Evolutionary conservation across 2,888 invertebrate species (phyloP).

Genomic region (Dione juno): DNA sequence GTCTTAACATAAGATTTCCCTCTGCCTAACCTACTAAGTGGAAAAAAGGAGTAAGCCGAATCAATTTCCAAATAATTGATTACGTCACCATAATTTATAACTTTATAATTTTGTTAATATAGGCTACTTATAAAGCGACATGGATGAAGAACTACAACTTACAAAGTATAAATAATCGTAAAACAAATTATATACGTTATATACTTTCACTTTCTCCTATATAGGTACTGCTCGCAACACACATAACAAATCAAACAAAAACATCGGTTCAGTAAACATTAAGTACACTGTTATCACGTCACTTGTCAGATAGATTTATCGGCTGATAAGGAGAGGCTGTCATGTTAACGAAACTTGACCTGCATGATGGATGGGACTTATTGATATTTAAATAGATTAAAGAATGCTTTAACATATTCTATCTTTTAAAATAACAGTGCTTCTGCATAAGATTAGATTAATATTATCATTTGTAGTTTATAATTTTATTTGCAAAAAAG

Average conservation of each 20-base stretch:
- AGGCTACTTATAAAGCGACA: neutral
- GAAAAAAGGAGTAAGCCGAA: too few species aligned
- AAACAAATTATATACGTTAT: neutral
- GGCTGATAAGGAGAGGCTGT: constrained; percentile 29
- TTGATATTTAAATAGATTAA: constrained; percentile 7
- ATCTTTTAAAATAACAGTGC: neutral
- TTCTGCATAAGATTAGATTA: too few species aligned
- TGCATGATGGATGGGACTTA: constrained; percentile 17
- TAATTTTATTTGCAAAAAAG: too few species aligned
- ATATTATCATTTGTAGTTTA: neutral
- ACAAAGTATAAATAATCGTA: too few species aligned
- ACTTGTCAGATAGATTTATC: constrained; percentile 30
- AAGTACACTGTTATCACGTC: constrained; percentile 25
- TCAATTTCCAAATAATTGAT: too few species aligned
- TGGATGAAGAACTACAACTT: neutral
- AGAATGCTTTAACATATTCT: neutral
- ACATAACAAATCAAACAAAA: constrained; percentile 25
- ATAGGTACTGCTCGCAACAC: neutral
- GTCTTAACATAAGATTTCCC: too few species aligned
- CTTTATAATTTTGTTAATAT: neutral
- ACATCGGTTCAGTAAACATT: constrained; percentile 27
- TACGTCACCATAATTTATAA: too few species aligned
- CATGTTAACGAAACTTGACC: constrained; percentile 24
- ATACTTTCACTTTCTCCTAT: constrained; percentile 10
- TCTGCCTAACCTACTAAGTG: too few species aligned